These are phyloP conservation scores for Percina caprodes DNA, from an alignment of 2,113 vertebrate species.

Conservation along the genomic window DNA sequence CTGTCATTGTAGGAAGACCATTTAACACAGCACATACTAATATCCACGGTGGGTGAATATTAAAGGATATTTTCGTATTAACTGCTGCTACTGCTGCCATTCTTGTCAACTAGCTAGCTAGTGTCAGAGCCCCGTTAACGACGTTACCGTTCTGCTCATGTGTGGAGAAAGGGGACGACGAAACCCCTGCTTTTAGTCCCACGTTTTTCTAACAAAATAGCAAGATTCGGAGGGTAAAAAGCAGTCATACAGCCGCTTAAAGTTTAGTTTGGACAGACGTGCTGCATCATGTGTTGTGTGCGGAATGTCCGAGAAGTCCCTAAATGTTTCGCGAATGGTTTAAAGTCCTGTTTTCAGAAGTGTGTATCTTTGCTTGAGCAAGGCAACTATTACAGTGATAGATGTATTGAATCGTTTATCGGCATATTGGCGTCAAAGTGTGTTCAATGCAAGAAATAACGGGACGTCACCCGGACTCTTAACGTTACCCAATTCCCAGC, in stretches of 20 bases:
- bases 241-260: neutral
- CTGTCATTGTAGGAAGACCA: conserved; percentile 28
- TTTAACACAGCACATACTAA: conserved; percentile 6
- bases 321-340: neutral
- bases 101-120: neutral
- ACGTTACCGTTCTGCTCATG: neutral
- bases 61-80: conserved; percentile 10
- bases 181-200: neutral
- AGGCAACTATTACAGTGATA: conserved; percentile 17
- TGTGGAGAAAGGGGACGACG: neutral
- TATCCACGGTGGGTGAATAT: neutral
- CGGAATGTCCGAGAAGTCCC: neutral
- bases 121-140: conserved; percentile 20
- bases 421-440: conserved; percentile 26
- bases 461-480: conserved; percentile 51
- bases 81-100: neutral
- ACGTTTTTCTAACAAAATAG: neutral
- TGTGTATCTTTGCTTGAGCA: neutral
- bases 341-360: neutral
- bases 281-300: neutral
- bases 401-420: conserved; percentile 50
- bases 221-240: neutral
- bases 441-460: conserved; percentile 56
- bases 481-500: conserved; percentile 11
- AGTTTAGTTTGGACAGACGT: conserved; percentile 26